Conservation (phyloP, 2,113 vertebrate genomes). For the Cygnus atratus region DNA sequence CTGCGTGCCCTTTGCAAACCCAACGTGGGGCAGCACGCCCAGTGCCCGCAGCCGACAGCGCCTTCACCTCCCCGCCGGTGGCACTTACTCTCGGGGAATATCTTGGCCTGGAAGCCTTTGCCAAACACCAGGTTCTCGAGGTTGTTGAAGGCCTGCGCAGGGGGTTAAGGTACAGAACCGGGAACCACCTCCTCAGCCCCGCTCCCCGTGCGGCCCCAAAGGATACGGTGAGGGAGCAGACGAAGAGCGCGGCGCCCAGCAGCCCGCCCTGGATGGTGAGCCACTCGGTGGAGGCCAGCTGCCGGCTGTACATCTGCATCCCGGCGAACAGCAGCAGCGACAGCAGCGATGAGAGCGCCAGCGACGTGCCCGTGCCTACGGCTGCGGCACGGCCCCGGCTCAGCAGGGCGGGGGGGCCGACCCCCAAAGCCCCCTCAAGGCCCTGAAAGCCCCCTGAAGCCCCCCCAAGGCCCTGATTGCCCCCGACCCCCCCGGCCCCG, state of each 20-base stretch:
- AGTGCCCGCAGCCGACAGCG: fast-evolving
- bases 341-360: slow-evolving; percentile 90
- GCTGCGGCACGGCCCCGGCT: slow-evolving; percentile 54
- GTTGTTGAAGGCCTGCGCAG: slow-evolving; percentile 91
- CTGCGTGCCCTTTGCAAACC: not conserved
- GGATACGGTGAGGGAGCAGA: slow-evolving; percentile 98
- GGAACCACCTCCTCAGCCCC: fast-evolving
- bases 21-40: not conserved
- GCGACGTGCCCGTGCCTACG: slow-evolving; percentile 89
- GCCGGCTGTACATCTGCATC: slow-evolving; percentile 97
- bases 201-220: not conserved
- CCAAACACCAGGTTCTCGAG: slow-evolving; percentile 95
- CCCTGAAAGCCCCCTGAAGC: no score
- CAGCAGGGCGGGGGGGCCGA: not conserved
- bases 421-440: not conserved
- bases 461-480: no score
- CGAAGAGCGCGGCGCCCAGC: slow-evolving; percentile 89
- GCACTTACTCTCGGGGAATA: slow-evolving; percentile 94
- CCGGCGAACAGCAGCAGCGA: slow-evolving; percentile 94
- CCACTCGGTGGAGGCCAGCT: slow-evolving; percentile 93
- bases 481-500: not conserved
- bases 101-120: slow-evolving; percentile 97
- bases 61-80: not conserved
- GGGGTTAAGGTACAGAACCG: slow-evolving; percentile 70
- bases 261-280: slow-evolving; percentile 94